Percentiles rank a stretch among this genome's conserved stretches.
phyloP scores from a whole-genome alignment of 2,113 vertebrate species.

The Bujurquina vittata region DNA sequence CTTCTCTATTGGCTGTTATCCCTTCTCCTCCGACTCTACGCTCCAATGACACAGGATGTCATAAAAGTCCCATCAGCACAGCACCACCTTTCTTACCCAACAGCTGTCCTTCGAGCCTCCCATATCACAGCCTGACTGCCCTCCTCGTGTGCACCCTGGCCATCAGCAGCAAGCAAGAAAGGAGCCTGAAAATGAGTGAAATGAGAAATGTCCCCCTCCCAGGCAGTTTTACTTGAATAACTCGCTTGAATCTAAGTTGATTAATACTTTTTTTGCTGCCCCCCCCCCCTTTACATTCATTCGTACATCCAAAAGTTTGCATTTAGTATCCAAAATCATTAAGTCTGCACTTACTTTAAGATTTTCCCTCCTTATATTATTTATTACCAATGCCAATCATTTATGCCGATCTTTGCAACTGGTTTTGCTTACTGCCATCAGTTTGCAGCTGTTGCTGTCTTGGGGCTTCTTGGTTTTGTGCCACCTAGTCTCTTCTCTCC shows the following conservation, averaged over 20 bases:
- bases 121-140: slow-evolving; percentile 1
- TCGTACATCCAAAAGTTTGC: background rate
- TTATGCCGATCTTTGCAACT: background rate
- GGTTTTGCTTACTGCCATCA: background rate
- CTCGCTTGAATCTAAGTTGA: background rate
- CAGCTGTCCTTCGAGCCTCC: slow-evolving; percentile 36
- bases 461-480: background rate
- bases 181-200: slow-evolving; percentile 10
- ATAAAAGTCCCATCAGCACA: slow-evolving; percentile 62
- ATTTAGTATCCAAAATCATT: background rate
- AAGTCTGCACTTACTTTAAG: too few relatives aligned
- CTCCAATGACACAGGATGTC: slow-evolving; percentile 50
- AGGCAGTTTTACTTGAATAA: slow-evolving; percentile 11
- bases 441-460: background rate
- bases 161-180: slow-evolving; percentile 22
- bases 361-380: background rate
- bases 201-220: background rate
- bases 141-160: slow-evolving; percentile 14
- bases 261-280: background rate
- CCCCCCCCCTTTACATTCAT: background rate
- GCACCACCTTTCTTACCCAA: slow-evolving; percentile 43
- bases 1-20: slow-evolving; percentile 34
- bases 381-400: background rate
- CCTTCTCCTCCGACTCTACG: slow-evolving; percentile 30
- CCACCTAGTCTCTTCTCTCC: background rate